These are phyloP conservation scores for Scaptomyza pallida DNA, from an alignment of 1,140 invertebrate genomes.

Conservation along the genomic window DNA sequence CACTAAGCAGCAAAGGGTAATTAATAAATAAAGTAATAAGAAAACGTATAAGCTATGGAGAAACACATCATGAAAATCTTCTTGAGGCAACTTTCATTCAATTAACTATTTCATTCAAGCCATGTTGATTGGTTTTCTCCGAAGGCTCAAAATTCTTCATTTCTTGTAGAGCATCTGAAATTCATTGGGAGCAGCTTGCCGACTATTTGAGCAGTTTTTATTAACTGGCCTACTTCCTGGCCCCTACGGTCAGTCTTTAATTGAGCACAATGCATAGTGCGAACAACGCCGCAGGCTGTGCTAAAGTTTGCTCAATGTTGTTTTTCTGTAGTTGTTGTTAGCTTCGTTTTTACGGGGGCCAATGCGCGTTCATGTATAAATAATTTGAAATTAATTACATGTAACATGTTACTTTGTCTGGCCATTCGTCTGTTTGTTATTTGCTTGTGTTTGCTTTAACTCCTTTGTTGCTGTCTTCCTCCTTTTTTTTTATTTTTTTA, in stretches of 20 bases:
- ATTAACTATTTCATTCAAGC: too few species aligned
- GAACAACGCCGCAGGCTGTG: slow-evolving; percentile 48
- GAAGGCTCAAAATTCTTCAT: too few species aligned
- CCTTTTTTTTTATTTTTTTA: slow-evolving; percentile 8
- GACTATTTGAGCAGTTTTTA: slow-evolving; percentile 36
- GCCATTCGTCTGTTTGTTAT: slow-evolving; percentile 51
- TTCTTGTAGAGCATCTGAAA: slow-evolving; percentile 4
- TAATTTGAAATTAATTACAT: slow-evolving; percentile 83
- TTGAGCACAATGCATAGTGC: slow-evolving; percentile 52
- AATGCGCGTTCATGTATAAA: slow-evolving; percentile 77
- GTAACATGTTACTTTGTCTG: slow-evolving; percentile 70
- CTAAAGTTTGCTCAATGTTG: slow-evolving; percentile 32
- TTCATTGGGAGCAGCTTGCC: not conserved
- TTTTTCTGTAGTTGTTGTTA: slow-evolving; percentile 28
- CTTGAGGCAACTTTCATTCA: too few species aligned
- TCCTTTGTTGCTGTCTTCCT: slow-evolving; percentile 24
- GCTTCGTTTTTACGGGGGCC: slow-evolving; percentile 37
- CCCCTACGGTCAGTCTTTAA: slow-evolving; percentile 45
- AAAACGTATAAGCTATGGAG: too few species aligned
- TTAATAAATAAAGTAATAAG: not conserved
- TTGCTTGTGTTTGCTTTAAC: slow-evolving; percentile 16
- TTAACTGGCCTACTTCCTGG: slow-evolving; percentile 12
- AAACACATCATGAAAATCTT: too few species aligned
- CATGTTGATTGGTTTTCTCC: too few species aligned
- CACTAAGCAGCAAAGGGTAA: too few species aligned